Percentiles rank a stretch among this genome's conserved stretches.
These are phyloP conservation scores for Syrista parreyssii DNA, from an alignment of 2,888 invertebrate species.

Conservation along the genomic window DNA sequence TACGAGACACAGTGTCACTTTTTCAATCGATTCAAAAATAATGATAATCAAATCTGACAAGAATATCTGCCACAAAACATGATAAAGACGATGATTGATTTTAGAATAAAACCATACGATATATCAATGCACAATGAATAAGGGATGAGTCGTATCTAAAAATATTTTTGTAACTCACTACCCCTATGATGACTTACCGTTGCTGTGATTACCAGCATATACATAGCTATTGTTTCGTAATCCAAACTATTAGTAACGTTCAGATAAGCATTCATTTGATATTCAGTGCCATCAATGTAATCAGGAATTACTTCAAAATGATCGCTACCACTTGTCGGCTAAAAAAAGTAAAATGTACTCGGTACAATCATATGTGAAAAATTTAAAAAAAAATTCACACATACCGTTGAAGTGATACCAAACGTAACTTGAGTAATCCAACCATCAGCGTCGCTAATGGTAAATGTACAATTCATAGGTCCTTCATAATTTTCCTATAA, in stretches of 20 bases:
- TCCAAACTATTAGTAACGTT: conserved; percentile 43
- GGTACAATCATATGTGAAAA: not conserved
- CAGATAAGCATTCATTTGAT: conserved; percentile 32
- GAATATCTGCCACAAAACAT: not conserved
- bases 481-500: conserved; percentile 42
- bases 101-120: not conserved
- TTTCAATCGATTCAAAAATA: not conserved
- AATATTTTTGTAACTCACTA: not conserved
- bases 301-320: conserved; percentile 25
- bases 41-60: not conserved
- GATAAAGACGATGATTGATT: not conserved
- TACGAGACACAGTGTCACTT: not conserved
- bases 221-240: conserved; percentile 67
- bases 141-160: not conserved
- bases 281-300: conserved; percentile 12
- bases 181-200: conserved; percentile 62
- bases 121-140: not conserved
- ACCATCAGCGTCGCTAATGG: conserved; percentile 41
- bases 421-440: conserved; percentile 31
- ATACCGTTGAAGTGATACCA: conserved; percentile 27
- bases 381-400: not conserved
- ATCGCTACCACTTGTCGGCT: conserved; percentile 25
- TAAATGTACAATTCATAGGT: conserved; percentile 36
- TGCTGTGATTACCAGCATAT: conserved; percentile 70
- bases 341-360: not conserved